Evolutionary conservation across 1,140 invertebrate genomes (phyloP).

Genomic region (Ylistrum balloti): DNA sequence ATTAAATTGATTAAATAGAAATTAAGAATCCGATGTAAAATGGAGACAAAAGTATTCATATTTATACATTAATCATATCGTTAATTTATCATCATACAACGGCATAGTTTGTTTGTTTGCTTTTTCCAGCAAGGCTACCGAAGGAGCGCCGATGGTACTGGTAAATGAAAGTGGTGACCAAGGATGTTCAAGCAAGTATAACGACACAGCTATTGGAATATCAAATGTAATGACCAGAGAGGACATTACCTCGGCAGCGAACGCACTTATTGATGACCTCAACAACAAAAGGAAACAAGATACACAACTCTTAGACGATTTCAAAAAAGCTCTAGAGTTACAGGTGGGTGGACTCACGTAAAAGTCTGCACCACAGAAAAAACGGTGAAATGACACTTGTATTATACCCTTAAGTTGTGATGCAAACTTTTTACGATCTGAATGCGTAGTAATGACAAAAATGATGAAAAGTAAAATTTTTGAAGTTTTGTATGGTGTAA

Average conservation of each 20-base stretch:
- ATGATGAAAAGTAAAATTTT: no score
- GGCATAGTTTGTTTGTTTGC: no score
- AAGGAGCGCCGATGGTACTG: not conserved
- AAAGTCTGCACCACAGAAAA: not conserved
- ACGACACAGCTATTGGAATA: slow-evolving; percentile 39
- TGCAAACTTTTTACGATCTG: no score
- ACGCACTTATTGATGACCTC: slow-evolving; percentile 69
- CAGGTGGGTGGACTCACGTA: no score
- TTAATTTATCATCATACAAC: no score
- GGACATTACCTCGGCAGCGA: slow-evolving; percentile 59
- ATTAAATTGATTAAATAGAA: no score
- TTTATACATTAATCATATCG: no score
- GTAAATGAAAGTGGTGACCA: not conserved
- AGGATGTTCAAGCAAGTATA: not conserved
- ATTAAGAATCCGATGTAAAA: no score
- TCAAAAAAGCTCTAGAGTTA: slow-evolving; percentile 56
- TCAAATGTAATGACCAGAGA: slow-evolving; percentile 50
- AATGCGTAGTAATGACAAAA: no score
- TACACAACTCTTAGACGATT: slow-evolving; percentile 65
- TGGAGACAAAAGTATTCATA: no score
- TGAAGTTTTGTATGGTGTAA: no score
- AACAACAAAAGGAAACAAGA: slow-evolving; percentile 73
- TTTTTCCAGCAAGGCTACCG: not conserved
- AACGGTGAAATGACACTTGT: not conserved
- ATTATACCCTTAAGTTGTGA: no score